phyloP scores from a whole-genome alignment of 2,888 invertebrate genomes.

The Antheraea yamamai region DNA sequence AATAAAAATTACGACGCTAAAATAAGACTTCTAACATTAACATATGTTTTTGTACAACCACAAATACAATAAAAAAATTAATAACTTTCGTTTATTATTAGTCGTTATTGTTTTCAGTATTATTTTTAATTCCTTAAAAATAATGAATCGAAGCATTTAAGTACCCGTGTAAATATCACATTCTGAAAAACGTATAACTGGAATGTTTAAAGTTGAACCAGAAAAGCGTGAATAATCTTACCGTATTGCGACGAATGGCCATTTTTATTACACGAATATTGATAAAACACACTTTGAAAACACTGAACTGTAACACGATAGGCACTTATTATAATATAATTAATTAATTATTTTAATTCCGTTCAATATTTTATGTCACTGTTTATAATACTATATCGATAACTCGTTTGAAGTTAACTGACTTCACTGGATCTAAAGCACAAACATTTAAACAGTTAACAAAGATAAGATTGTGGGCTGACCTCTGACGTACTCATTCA shows the following conservation, averaged over 20 bases:
- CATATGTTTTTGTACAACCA: not conserved
- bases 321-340: conserved; percentile 15
- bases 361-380: conserved; percentile 34
- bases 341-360: conserved; percentile 17
- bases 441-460: conserved; percentile 75
- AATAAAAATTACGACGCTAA: not conserved
- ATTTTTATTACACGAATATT: conserved; percentile 51
- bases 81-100: not conserved
- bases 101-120: not conserved
- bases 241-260: conserved; percentile 77
- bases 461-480: conserved; percentile 74
- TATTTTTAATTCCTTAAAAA: not conserved
- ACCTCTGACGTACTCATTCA: conserved; percentile 72
- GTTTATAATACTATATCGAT: conserved; percentile 56
- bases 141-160: not conserved
- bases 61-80: not conserved
- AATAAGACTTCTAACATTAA: not conserved
- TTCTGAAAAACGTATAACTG: not conserved
- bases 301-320: conserved; percentile 29
- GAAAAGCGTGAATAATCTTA: conserved; percentile 36
- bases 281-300: conserved; percentile 30
- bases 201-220: not conserved
- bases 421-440: conserved; percentile 72
- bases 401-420: conserved; percentile 71
- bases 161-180: not conserved